Base-by-base conservation (phyloP, 1,140 invertebrate genomes). In the Cecropterus lyciades region DNA sequence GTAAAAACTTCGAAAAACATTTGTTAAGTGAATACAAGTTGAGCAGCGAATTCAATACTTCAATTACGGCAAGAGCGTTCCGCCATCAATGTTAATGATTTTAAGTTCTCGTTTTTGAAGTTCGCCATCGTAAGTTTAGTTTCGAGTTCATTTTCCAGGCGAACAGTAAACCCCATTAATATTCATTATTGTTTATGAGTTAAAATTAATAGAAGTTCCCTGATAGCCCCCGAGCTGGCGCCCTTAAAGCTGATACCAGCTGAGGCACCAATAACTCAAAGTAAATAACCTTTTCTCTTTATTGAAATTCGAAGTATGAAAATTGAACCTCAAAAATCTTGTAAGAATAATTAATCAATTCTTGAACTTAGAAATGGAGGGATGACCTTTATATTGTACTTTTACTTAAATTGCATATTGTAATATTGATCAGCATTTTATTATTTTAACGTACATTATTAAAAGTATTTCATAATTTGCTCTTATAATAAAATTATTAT, bases 251-350 rank as follows among this genome's bases (percentile, higher is more conserved):
- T 33, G 27, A 48, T 13, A 42, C 33, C 15, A 46, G 16, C n/a
- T 46, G 10, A 40, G 46, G 49, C 17, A 11, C 24, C 17, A 42
- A 62, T 62, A 70, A 57, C 62, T 67, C 20, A 69, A 62, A 68
- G 55, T 49, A 68, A 65, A 72, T 72, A 72, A 72, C 46, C 55
- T 67, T 42, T 14, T 10, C 40, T 43, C 13, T 43, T 14, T 43
- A 16, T 45, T 16, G 15, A 45, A 45, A 45, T 16, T 45, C 15
- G 3, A 16, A 45, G 30, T 33, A 33, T 33, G 30, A 10, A 33
- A 33, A 33, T 8, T 33, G 3, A 9, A 10, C 9, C 30, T 33
- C 30, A 33, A 33, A 33, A 33, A 33, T 33, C 30, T 33, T 33
- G 30, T 33, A 33, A 33, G 30, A 33, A 33, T 33, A 33, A 33